Conservation (phyloP, 1,140 invertebrate genomes). For the Argopecten irradians region DNA sequence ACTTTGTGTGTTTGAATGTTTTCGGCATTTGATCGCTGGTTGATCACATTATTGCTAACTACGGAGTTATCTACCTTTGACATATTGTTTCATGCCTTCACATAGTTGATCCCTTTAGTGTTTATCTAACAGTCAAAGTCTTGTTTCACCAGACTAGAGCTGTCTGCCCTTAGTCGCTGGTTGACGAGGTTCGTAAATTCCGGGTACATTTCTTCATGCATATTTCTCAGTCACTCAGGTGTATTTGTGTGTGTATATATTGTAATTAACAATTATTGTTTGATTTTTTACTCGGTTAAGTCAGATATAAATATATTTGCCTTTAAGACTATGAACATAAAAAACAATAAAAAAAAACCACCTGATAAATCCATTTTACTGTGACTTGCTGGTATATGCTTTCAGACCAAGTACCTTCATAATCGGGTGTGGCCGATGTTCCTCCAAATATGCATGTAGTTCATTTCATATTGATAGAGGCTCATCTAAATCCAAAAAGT, state of each 20-base stretch:
- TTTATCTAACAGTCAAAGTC: not conserved
- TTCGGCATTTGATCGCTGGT: not conserved
- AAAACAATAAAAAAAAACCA: not conserved
- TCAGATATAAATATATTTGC: not conserved
- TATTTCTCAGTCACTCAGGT: not conserved
- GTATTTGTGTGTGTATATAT: not conserved
- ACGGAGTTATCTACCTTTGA: not conserved
- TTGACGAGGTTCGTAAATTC: slow-evolving; percentile 2
- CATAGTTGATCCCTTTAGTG: no score
- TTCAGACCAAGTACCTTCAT: not conserved
- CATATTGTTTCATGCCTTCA: no score
- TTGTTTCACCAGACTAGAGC: not conserved
- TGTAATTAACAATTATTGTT: not conserved
- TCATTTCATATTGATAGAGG: not conserved
- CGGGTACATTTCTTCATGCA: slow-evolving; percentile 3
- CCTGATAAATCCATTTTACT: not conserved
- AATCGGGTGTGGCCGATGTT: no score
- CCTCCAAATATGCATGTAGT: no score
- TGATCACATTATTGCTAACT: not conserved
- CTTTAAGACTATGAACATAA: no score
- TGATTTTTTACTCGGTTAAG: not conserved
- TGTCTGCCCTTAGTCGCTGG: not conserved
- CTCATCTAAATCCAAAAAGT: no score
- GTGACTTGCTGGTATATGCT: not conserved
- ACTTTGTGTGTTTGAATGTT: no score